These are phyloP conservation scores for Epinephelus cyanopodus DNA, from an alignment of 2,113 vertebrate genomes.

Conservation along the genomic window DNA sequence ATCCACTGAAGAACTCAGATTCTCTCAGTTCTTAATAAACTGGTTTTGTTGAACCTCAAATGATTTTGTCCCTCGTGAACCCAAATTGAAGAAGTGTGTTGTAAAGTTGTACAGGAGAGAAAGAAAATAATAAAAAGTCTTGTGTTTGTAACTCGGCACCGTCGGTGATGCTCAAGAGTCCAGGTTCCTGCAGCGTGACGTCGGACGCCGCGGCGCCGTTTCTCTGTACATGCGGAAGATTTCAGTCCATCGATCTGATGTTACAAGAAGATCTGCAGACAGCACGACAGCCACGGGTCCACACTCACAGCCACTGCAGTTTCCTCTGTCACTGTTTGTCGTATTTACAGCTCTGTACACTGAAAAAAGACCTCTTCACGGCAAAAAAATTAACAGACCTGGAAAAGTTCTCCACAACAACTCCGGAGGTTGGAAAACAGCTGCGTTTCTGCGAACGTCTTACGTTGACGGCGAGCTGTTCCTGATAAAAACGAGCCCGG, in stretches of 20 bases:
- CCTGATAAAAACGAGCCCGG: slow-evolving; percentile 42
- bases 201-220: not conserved
- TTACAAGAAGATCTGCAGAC: slow-evolving; percentile 44
- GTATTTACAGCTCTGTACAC: slow-evolving; percentile 86
- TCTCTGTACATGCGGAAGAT: slow-evolving; percentile 41
- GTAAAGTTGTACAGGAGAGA: slow-evolving; percentile 44
- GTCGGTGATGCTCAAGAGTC: slow-evolving; percentile 75
- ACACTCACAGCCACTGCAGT: slow-evolving; percentile 41
- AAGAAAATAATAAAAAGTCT: slow-evolving; percentile 46
- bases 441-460: slow-evolving; percentile 27
- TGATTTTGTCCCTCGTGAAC: not conserved
- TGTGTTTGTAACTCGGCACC: slow-evolving; percentile 68
- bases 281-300: slow-evolving; percentile 48
- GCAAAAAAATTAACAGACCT: slow-evolving; percentile 26
- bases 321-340: slow-evolving; percentile 54
- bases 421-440: slow-evolving; percentile 20
- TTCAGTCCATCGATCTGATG: slow-evolving; percentile 26
- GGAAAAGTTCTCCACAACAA: slow-evolving; percentile 20
- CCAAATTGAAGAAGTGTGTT: slow-evolving; percentile 20
- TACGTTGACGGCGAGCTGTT: slow-evolving; percentile 6
- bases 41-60: not conserved
- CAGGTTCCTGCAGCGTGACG: slow-evolving; percentile 59
- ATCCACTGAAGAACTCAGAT: slow-evolving; percentile 9
- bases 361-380: slow-evolving; percentile 51
- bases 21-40: not conserved